Conservation (phyloP, 2,888 invertebrate genomes). For the Neria commutata region DNA sequence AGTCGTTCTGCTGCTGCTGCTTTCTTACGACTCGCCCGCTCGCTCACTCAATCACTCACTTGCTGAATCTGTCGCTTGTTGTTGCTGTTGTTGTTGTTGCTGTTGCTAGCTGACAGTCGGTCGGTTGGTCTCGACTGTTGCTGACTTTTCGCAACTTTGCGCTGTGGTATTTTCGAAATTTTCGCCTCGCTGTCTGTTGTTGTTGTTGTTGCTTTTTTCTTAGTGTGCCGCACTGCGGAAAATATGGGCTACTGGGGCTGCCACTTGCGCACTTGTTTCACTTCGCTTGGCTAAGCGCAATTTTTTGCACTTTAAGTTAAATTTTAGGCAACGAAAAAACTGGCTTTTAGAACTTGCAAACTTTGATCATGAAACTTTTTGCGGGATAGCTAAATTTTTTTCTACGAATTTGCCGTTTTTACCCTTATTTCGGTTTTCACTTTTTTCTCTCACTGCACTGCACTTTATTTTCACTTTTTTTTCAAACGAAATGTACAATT, state of each 20-base stretch:
- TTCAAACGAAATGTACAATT: constrained; percentile 20
- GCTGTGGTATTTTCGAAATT: constrained; percentile 30
- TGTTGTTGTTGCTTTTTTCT: constrained; percentile 18
- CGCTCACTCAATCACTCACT: constrained; percentile 13
- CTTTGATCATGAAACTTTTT: too few species aligned
- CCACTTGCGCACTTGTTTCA: too few species aligned
- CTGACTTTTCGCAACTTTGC: constrained; percentile 23
- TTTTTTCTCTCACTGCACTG: constrained; percentile 19
- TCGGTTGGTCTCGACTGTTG: background rate
- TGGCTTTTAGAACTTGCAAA: too few species aligned
- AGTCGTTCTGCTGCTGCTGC: background rate
- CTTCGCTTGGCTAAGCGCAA: too few species aligned
- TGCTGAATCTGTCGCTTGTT: constrained; percentile 8
- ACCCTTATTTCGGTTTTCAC: constrained; percentile 10
- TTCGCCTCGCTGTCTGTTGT: constrained; percentile 3
- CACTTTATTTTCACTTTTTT: constrained; percentile 16
- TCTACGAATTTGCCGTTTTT: too few species aligned
- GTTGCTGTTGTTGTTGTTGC: background rate
- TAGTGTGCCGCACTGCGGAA: constrained; percentile 5
- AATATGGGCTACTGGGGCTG: constrained; percentile 54
- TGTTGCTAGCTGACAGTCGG: background rate
- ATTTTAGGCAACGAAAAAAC: too few species aligned
- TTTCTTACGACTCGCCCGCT: background rate
- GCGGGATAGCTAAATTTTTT: too few species aligned
- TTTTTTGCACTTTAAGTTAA: too few species aligned